Base-by-base conservation (phyloP, 1,140 invertebrate genomes). In the Drosophila fuyamai region DNA sequence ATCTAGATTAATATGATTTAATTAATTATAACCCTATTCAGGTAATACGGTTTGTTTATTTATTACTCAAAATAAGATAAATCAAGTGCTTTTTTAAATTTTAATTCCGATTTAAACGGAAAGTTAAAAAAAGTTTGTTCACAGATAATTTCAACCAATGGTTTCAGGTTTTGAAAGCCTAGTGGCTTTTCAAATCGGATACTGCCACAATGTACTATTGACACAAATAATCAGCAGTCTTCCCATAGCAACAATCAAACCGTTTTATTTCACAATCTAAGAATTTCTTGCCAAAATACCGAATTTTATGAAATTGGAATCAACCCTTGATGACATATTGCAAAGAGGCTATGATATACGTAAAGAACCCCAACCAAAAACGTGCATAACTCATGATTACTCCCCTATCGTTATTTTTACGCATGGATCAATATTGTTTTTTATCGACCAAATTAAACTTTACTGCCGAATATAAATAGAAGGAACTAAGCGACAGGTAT, bases 371-470 rank as follows among this genome's bases (percentile, higher is more conserved):
- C 35, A 18, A 10, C 12, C 18, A 14, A 47, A 47, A 55, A 12
- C 14, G 29, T 16, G 14, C 14, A 36, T 2, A 9, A 10, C 23
- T 27, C 40, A 7, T 16, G 10, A 4, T 41, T 18, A 40, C 14
- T 23, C 36, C 36, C 12, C 0, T 16, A 36, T 18, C 13, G 5
- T n/a, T 41, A 43, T 36, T 51, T 67, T 43, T 27, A 41, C 29
- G 29, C n/a, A 43, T 18, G 23, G 18, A 35, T 67, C 63, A 36
- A 67, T 67, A 67, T 32, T 14, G n/a, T n/a, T 13, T 43, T 43
- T 65, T 67, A 63, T 63, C 59, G 63, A 51, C 27, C 46, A 63
- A 51, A 43, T 67, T 67, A 13, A 32, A 23, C n/a, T 43, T 27
- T 36, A 38, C 13, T 23, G 5, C 12, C 13, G 7, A 9, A 1